Conservation (phyloP, 1,140 invertebrate genomes). For the Ips typographus region DNA sequence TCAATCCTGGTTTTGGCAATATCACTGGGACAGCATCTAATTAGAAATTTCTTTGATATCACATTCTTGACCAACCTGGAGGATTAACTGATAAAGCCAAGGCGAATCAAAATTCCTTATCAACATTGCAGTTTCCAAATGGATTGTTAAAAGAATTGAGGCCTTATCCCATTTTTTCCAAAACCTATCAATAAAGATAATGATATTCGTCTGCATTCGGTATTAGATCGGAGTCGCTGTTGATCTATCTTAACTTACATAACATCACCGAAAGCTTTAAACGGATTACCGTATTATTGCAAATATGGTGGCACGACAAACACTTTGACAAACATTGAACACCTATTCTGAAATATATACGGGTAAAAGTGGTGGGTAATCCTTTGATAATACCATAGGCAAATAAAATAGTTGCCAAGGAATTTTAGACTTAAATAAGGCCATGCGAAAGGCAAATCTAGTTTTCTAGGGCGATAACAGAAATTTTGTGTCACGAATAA, state of each 20-base stretch:
- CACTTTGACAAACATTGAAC: conserved; percentile 24
- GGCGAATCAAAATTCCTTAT: neutral
- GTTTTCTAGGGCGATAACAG: neutral
- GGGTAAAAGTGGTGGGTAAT: conserved; percentile 22
- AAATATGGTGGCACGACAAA: conserved; percentile 29
- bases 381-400: conserved; percentile 17
- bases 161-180: conserved; percentile 3
- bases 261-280: conserved; percentile 26
- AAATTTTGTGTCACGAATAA: neutral
- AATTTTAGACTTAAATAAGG: conserved; percentile 5
- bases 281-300: conserved; percentile 35
- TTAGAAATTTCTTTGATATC: too few species aligned
- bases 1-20: too few species aligned
- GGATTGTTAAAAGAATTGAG: neutral
- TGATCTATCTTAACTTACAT: conserved; percentile 22
- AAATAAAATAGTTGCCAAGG: conserved; percentile 22
- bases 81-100: too few species aligned
- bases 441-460: conserved; percentile 24
- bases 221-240: conserved; percentile 30
- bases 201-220: conserved; percentile 29
- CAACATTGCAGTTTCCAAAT: neutral
- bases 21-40: too few species aligned
- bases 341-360: conserved; percentile 15
- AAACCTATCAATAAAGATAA: conserved; percentile 18
- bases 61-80: too few species aligned